phyloP scores from a whole-genome alignment of 2,113 vertebrate genomes.

The Pionites leucogaster region DNA sequence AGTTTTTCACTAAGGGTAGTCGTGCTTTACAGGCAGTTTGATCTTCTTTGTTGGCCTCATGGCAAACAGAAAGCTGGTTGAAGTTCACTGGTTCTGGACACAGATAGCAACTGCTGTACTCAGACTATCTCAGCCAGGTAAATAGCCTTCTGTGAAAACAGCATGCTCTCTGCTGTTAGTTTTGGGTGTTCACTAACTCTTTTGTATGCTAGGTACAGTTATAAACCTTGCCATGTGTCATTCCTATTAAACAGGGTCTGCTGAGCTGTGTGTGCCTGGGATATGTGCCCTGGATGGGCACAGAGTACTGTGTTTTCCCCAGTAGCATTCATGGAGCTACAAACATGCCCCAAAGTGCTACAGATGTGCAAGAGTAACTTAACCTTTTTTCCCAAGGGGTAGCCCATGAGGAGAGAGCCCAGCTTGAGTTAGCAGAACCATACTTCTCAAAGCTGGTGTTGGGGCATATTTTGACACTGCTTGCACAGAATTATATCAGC shows the following conservation, averaged over 20 bases:
- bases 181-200: neutral
- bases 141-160: neutral
- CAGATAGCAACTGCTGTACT: neutral
- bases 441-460: neutral
- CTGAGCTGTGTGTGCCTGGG: neutral
- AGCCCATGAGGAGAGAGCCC: neutral
- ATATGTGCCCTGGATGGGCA: rapidly evolving
- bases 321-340: neutral
- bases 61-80: neutral
- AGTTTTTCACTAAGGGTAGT: neutral
- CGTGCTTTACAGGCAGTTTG: neutral
- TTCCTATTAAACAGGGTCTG: neutral
- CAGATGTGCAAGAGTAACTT: neutral
- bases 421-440: neutral
- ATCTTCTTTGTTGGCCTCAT: neutral
- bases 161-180: neutral
- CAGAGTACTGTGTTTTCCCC: rapidly evolving
- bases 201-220: neutral
- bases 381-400: neutral
- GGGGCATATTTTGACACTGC: neutral
- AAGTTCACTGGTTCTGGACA: neutral
- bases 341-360: neutral
- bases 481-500: neutral
- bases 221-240: neutral
- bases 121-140: neutral